Conservation (phyloP, 1,140 invertebrate genomes). For the Cotesia typhae region DNA sequence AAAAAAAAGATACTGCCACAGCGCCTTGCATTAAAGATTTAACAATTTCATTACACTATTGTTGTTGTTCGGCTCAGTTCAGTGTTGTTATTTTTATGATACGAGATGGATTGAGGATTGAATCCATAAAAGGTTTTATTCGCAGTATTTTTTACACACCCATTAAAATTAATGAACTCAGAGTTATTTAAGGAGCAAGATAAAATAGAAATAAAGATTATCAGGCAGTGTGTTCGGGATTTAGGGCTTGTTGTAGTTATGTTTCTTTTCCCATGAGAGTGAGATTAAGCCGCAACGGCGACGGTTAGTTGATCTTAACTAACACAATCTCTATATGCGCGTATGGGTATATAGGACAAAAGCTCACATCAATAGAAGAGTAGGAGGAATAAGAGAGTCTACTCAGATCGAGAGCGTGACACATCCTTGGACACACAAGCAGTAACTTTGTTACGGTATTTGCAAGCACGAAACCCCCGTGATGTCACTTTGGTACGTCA, state of each 20-base stretch:
- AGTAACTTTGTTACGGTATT: slow-evolving; percentile 49
- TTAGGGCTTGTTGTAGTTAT: neutral
- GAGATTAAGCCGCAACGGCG: neutral
- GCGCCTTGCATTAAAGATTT: too few relatives aligned
- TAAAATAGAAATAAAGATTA: neutral
- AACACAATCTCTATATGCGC: slow-evolving; percentile 41
- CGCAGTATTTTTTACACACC: too few relatives aligned
- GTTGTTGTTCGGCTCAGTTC: too few relatives aligned
- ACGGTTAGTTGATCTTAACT: slow-evolving; percentile 43
- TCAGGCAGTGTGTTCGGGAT: neutral
- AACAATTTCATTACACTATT: too few relatives aligned
- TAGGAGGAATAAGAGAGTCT: neutral
- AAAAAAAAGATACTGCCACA: too few relatives aligned
- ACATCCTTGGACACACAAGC: slow-evolving; percentile 43
- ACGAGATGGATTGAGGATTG: too few relatives aligned
- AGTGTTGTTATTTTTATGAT: too few relatives aligned
- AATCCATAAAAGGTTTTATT: too few relatives aligned
- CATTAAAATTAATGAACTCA: too few relatives aligned
- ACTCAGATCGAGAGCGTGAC: slow-evolving; percentile 31
- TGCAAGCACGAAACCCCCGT: slow-evolving; percentile 44
- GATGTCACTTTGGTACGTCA: slow-evolving; percentile 43
- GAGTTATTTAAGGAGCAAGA: neutral
- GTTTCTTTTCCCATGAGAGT: slow-evolving; percentile 11
- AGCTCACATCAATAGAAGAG: neutral
- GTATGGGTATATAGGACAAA: slow-evolving; percentile 14